A percentile compares a stretch with the other conserved stretches of the same genome.
These are phyloP conservation scores for Mohoua ochrocephala DNA, from an alignment of 2,113 vertebrate genomes.

Conservation along the genomic window DNA sequence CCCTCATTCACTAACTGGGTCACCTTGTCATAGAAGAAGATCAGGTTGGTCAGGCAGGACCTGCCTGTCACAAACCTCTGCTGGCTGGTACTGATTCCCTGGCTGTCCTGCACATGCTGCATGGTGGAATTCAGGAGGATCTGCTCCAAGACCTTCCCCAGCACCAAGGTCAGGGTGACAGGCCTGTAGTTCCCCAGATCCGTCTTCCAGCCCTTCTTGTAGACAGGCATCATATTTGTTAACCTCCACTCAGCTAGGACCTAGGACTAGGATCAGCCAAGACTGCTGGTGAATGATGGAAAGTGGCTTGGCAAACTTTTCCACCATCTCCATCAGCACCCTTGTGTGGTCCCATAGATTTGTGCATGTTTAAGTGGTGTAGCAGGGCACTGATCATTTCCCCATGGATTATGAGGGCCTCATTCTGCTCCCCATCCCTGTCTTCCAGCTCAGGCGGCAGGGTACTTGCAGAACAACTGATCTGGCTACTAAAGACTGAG, in stretches of 20 bases:
- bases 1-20: background rate
- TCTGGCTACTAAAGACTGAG: background rate
- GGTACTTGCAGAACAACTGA: background rate
- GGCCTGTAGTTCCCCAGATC: background rate
- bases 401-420: background rate
- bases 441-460: background rate
- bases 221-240: background rate
- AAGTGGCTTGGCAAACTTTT: background rate
- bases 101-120: background rate
- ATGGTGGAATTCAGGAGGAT: background rate
- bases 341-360: background rate
- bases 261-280: too few relatives aligned
- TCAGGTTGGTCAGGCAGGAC: background rate
- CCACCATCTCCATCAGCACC: background rate
- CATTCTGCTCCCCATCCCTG: background rate
- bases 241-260: background rate
- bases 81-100: background rate
- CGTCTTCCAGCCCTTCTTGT: background rate
- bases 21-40: background rate
- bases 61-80: background rate
- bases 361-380: background rate
- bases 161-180: background rate
- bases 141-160: background rate
- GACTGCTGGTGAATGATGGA: background rate
- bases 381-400: background rate